phyloP scores from a whole-genome alignment of 2,888 invertebrate species.

The Tupiocoris notatus region DNA sequence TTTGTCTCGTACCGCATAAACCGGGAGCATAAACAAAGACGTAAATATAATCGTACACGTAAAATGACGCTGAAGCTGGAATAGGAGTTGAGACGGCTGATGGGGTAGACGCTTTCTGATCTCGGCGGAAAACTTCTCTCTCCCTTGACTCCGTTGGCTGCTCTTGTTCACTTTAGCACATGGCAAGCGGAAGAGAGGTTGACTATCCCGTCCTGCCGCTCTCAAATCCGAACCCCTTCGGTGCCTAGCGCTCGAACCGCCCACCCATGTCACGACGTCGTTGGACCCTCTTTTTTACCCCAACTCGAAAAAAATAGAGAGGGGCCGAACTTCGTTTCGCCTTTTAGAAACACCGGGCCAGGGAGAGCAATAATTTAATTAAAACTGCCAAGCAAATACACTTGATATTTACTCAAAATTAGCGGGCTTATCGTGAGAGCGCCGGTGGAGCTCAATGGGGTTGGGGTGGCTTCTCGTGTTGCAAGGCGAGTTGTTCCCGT shows the following conservation, averaged over 20 bases:
- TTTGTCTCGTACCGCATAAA: background rate
- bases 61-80: background rate
- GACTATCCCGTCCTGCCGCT: background rate
- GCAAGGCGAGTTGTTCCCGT: background rate
- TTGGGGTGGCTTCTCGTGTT: background rate
- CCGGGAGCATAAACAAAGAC: background rate
- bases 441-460: background rate
- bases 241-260: background rate
- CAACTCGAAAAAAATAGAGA: background rate
- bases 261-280: background rate
- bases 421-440: background rate
- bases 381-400: slow-evolving; percentile 11
- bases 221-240: background rate
- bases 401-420: slow-evolving; percentile 12
- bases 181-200: background rate
- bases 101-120: too few relatives aligned
- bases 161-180: background rate
- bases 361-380: slow-evolving; percentile 9
- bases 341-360: background rate
- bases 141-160: background rate
- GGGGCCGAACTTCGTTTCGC: background rate
- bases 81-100: background rate
- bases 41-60: background rate
- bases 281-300: background rate
- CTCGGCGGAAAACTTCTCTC: background rate